phyloP scores from a whole-genome alignment of 1,140 invertebrate genomes.

The Bactericera cockerelli region DNA sequence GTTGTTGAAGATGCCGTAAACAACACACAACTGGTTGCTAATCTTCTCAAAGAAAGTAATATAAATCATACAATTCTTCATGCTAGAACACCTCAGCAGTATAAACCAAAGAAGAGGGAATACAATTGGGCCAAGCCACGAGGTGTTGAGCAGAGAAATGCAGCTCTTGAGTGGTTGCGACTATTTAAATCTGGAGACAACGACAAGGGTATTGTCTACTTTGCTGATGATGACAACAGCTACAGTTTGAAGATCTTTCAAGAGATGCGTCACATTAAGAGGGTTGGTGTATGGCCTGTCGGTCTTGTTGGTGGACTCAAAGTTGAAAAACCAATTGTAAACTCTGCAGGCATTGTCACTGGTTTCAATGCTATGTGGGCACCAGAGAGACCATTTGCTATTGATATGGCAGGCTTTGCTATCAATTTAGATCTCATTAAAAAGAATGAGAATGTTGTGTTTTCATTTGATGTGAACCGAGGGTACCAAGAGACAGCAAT shows the following conservation, averaged over 20 bases:
- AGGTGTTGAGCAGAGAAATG: conserved; percentile 88
- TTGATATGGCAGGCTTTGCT: conserved; percentile 98
- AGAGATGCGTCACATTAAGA: conserved; percentile 56
- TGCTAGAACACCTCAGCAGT: conserved; percentile 39
- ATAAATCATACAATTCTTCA: conserved; percentile 65
- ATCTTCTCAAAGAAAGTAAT: conserved; percentile 56
- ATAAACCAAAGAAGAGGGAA: conserved; percentile 33
- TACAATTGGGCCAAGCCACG: conserved; percentile 71
- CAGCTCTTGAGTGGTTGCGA: conserved; percentile 73
- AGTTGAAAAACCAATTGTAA: conserved; percentile 64
- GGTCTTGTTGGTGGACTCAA: conserved; percentile 81
- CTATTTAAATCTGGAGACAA: conserved; percentile 37
- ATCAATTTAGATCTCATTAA: conserved; percentile 71
- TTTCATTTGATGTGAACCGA: conserved; percentile 65
- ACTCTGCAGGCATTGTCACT: conserved; percentile 49
- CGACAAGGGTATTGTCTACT: conserved; percentile 74
- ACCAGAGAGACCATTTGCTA: conserved; percentile 77
- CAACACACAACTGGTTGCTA: conserved; percentile 61
- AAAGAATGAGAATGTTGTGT: conserved; percentile 47
- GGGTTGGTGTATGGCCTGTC: conserved; percentile 94
- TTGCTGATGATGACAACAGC: conserved; percentile 98
- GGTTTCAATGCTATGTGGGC: conserved; percentile 77
- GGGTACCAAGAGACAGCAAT: conserved; percentile 90
- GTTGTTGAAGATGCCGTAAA: conserved; percentile 72
- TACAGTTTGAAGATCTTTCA: conserved; percentile 80